A percentile compares a stretch with the other conserved stretches of the same genome.
These are phyloP conservation scores for Phyto melanocephala DNA, from an alignment of 2,888 invertebrate genomes.

Conservation along the genomic window DNA sequence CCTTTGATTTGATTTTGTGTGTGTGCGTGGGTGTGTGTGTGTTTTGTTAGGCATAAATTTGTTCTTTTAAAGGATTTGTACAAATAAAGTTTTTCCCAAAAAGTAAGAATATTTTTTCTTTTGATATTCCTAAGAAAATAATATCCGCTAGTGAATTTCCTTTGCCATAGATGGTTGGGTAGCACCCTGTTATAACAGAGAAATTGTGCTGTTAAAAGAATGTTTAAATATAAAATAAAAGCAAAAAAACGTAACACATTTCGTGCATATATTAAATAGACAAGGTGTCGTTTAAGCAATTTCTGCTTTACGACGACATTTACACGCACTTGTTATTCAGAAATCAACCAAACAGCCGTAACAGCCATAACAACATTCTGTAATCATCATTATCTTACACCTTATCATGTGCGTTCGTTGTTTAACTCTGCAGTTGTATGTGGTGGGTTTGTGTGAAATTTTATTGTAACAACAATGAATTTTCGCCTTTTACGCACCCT, in stretches of 20 bases:
- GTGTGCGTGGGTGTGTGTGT: too few relatives aligned
- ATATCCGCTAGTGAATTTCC: too few relatives aligned
- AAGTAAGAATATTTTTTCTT: too few relatives aligned
- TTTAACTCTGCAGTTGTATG: too few relatives aligned
- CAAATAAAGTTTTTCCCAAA: too few relatives aligned
- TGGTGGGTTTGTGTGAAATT: background rate
- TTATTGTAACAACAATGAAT: background rate
- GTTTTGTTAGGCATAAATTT: too few relatives aligned
- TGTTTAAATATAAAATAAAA: background rate
- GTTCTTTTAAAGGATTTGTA: too few relatives aligned
- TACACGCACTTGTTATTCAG: constrained; percentile 19
- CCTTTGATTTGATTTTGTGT: background rate
- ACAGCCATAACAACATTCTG: background rate
- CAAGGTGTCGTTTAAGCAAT: constrained; percentile 17
- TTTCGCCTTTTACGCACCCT: constrained; percentile 40
- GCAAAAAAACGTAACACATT: constrained; percentile 15
- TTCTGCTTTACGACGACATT: constrained; percentile 12
- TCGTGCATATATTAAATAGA: constrained; percentile 14
- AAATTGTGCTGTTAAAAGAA: background rate
- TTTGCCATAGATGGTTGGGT: background rate
- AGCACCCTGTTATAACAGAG: background rate
- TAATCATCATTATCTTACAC: background rate
- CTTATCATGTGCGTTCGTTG: background rate
- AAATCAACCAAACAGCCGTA: background rate
- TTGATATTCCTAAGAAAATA: too few relatives aligned